These are phyloP conservation scores for Ariopsis seemanni DNA, from an alignment of 2,113 vertebrate genomes.

Conservation along the genomic window DNA sequence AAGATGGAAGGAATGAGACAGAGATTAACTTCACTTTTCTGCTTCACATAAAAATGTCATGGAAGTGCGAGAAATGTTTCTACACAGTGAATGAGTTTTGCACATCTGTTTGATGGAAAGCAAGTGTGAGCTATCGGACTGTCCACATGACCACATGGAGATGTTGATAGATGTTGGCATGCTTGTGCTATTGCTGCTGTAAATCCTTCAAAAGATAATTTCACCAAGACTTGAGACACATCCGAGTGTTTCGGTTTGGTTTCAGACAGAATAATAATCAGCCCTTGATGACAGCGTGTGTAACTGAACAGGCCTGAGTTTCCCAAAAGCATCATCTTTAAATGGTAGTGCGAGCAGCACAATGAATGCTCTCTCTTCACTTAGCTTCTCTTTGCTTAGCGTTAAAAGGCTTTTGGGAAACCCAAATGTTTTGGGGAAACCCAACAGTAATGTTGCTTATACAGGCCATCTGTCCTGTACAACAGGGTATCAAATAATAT, in stretches of 20 bases:
- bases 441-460: background rate
- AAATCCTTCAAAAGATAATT: conserved; percentile 60
- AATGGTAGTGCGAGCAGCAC: too few relatives aligned
- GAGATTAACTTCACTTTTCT: conserved; percentile 5
- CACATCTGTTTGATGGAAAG: conserved; percentile 59
- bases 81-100: conserved; percentile 35
- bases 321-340: too few relatives aligned
- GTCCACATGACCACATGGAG: conserved; percentile 58
- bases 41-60: conserved; percentile 1
- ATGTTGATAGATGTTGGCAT: conserved; percentile 60
- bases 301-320: background rate
- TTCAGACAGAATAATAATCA: conserved; percentile 53
- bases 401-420: too few relatives aligned
- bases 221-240: conserved; percentile 43
- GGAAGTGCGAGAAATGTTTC: background rate
- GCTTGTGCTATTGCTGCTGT: conserved; percentile 60
- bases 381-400: too few relatives aligned
- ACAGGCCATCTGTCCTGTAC: conserved; percentile 1
- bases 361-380: too few relatives aligned
- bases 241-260: conserved; percentile 45
- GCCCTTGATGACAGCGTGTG: background rate
- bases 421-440: too few relatives aligned
- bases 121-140: conserved; percentile 54
- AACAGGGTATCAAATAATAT: background rate
- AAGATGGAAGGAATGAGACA: background rate